Evolutionary conservation across 2,797 vertebrate genomes (phyloP), one percentile per base, ranked within the genome.

Genomic region (Tokudaia muenninki): DNA sequence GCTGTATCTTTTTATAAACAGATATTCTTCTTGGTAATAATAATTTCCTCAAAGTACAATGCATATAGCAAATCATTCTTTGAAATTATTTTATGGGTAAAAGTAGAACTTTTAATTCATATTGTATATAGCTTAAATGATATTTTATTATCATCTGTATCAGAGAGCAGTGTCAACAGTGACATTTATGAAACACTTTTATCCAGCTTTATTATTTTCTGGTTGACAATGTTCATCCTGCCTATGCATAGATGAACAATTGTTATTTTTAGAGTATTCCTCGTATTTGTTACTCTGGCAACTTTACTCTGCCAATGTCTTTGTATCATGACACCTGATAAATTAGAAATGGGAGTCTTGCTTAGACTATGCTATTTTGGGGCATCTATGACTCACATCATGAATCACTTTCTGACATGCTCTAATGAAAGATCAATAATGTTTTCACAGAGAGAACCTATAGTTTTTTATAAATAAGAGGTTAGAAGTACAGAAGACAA

Each of bases 401-500:
- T 98, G 96, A 98, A 97, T 98, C 97, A 97, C 93, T 90, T 3
- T 34, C 72, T 97, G 92, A 87, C 84, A 86, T 95, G 93, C 94
- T 22, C 86, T 98, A 98, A 98, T 92, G 55, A 98, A 95, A 97
- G 92, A 98, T 98, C 72, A 0, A 98, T 98, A 90, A 52, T 79
- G 77, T 97, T 98, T 98, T 97, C 93, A 93, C 72, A 94, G 93
- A 95, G 91, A 98, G 82, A 98, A 72, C 90, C 96, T 97, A 97
- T 94, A 98, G 97, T 97, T 97, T 97, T 98, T 97, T 96, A 96
- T 98, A 97, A 98, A 98, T 96, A 97, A 97, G 50, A 78, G 70
- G 97, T 98, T 98, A 97, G 97, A 98, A 88, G 92, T 93, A 44
- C 72, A 98, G 63, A 94, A 96, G 96, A 97, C 92, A 97, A 89